Conservation (phyloP, 2,797 vertebrate genomes). For the Pitangus sulphuratus region DNA sequence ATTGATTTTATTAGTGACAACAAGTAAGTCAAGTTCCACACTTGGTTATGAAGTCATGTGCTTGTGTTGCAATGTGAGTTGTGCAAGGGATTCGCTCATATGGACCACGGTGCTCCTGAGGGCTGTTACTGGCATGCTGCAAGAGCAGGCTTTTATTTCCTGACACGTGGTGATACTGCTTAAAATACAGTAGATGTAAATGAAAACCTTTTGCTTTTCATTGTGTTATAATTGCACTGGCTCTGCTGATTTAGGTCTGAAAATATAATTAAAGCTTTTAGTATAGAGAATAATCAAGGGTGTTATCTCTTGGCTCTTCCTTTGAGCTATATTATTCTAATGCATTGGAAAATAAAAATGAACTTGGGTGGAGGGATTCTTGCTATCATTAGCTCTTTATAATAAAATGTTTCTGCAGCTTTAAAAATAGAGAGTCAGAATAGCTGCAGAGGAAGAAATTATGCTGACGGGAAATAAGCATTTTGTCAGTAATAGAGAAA, state of each 20-base stretch:
- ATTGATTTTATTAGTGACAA: constrained; percentile 93
- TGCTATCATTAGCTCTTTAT: background rate
- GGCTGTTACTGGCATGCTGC: background rate
- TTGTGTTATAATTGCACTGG: constrained; percentile 24
- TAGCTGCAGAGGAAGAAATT: background rate
- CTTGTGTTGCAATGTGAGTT: accelerated
- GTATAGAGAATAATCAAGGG: background rate
- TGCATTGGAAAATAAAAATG: background rate
- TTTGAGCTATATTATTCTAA: background rate
- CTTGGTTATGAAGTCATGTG: background rate
- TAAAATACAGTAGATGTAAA: constrained; percentile 1
- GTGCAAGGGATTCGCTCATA: accelerated
- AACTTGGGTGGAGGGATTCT: background rate
- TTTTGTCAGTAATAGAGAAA: background rate
- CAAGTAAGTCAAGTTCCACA: constrained; percentile 78
- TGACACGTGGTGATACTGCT: background rate
- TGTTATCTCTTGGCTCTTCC: background rate
- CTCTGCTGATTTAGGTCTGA: constrained; percentile 17
- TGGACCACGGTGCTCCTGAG: background rate
- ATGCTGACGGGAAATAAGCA: background rate
- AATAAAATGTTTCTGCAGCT: background rate
- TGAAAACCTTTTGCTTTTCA: constrained; percentile 21
- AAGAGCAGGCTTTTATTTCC: constrained; percentile 6
- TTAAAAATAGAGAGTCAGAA: background rate
- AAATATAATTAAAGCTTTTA: constrained; percentile 28